Conservation (phyloP, 2,797 vertebrate genomes). For the Siniperca scherzeri region DNA sequence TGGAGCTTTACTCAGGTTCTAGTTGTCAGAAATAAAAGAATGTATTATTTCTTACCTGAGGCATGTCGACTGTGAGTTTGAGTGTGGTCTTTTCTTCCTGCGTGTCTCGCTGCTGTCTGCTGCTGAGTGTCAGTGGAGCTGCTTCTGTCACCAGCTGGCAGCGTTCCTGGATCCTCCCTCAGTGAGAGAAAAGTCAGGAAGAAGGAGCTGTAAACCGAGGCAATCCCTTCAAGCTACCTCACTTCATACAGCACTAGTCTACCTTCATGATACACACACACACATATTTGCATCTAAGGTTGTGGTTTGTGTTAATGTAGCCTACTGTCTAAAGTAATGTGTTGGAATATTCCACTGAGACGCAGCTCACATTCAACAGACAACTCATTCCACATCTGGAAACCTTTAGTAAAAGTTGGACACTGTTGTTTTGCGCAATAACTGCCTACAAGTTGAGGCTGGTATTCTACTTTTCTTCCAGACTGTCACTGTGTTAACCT, state of each 20-base stretch:
- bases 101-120: conserved; percentile 54
- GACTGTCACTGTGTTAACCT: conserved; percentile 42
- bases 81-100: conserved; percentile 58
- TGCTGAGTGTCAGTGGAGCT: conserved; percentile 60
- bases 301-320: background rate
- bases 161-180: conserved; percentile 83
- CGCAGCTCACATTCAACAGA: background rate
- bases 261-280: no score
- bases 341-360: background rate
- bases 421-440: conserved; percentile 66
- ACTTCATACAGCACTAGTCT: background rate
- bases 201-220: conserved; percentile 47
- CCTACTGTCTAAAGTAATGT: background rate
- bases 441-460: conserved; percentile 66
- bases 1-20: no score
- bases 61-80: conserved; percentile 70
- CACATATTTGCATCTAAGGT: background rate
- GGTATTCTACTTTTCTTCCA: conserved; percentile 45
- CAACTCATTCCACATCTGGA: conserved; percentile 81
- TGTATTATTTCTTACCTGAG: conserved; percentile 72
- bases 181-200: conserved; percentile 31
- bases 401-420: conserved; percentile 72
- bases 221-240: conserved; percentile 8
- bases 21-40: background rate
- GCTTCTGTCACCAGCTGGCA: conserved; percentile 82